Evolutionary conservation across 2,888 invertebrate species (phyloP), one percentile per base, ranked within the genome.

Genomic region (Lydus trimaculatus): DNA sequence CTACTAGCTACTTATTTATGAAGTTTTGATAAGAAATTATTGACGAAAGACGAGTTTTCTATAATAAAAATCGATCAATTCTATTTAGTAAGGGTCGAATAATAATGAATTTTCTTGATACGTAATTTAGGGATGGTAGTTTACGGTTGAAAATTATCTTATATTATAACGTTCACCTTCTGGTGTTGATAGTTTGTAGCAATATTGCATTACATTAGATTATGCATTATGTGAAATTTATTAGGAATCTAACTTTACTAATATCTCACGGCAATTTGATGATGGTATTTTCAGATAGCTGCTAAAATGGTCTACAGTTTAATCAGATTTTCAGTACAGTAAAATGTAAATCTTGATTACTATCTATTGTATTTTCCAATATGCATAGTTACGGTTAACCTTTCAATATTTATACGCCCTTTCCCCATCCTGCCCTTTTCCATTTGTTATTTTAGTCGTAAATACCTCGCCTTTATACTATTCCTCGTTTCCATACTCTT

Each of bases 331-430:
- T 62, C 59, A 62, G 64, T 65, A 70, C 66, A 72, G 73, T n/a
- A 74, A 75, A 74, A 74, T 74, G 74, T 73, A 74, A 74, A 76
- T 74, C 68, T 58, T 61, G 62, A 59, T 43, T 17, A 36, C 61
- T 65, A 67, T 65, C 58, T 43, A 23, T 63, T 65, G 64, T 67
- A 68, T 68, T 63, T 61, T 23, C 48, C 48, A 68, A 65, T 70
- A 52, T 63, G 63, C 62, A 73, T 66, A 66, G 66, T 71, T 69
- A 67, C 52, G 70, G 70, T 75, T 72, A 76, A 72, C 77, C 75
- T 71, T 76, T 78, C 79, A 75, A 79, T 79, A 79, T 79, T 78
- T 78, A 78, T 78, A 72, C 72, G 73, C 69, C 7, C 72, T 62
- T 69, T 75, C 72, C 69, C 75, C 72, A 74, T 77, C 77, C 76